These are phyloP conservation scores for Pachyseris speciosa DNA, from an alignment of 64 coral and sea anemone species.

Conservation along the genomic window DNA sequence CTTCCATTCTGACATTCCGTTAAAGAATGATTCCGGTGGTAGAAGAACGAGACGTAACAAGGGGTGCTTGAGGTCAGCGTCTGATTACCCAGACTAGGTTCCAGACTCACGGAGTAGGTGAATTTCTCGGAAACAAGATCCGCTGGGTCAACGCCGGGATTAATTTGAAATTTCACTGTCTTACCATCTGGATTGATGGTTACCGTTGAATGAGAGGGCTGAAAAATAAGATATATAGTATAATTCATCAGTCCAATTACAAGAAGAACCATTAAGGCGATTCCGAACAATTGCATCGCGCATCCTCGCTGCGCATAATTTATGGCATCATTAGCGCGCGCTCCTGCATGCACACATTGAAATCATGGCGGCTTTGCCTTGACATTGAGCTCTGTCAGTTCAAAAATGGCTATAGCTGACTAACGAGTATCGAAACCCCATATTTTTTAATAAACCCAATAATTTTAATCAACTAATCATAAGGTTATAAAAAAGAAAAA, in stretches of 20 bases:
- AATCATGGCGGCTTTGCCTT: too few relatives aligned
- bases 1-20: not conserved
- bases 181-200: conserved; percentile 67
- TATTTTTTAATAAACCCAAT: too few relatives aligned
- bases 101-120: conserved; percentile 51
- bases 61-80: not conserved
- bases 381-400: too few relatives aligned
- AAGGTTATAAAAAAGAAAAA: too few relatives aligned
- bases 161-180: conserved; percentile 65
- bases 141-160: not conserved
- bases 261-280: too few relatives aligned
- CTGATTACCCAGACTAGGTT: not conserved
- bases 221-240: not conserved
- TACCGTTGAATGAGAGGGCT: conserved; percentile 76
- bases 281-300: too few relatives aligned
- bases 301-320: too few relatives aligned
- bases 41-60: not conserved
- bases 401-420: too few relatives aligned
- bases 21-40: not conserved
- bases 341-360: too few relatives aligned
- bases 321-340: too few relatives aligned
- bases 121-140: conserved; percentile 64
- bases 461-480: too few relatives aligned
- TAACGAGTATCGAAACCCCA: too few relatives aligned
- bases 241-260: not conserved